Base-by-base conservation (phyloP, 53 echinoderm and acorn worm genomes). In the Apostichopus leukothele region DNA sequence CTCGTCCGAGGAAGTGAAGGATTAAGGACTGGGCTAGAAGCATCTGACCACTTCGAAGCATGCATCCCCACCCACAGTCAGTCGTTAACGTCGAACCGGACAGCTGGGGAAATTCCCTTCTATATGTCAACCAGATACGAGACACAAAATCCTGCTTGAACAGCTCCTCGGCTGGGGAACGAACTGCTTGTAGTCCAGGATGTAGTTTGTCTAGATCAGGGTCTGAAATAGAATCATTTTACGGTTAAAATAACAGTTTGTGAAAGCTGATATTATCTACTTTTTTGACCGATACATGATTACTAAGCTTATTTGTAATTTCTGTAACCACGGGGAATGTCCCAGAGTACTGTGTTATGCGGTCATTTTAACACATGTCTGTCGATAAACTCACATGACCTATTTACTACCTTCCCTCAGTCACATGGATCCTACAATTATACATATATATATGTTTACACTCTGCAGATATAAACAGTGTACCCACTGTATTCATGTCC, bases 41-140 rank as follows among this genome's bases (percentile, higher is more conserved):
- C 99, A 99, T 99, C 91, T 99, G 99, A 5, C 99, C 99, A 22
- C 96, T 96, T n/a, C 99, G 88, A 6, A 99, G 99, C 99, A 99
- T 99, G 73, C 99, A 99, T 67, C 99, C 99, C 99, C 99, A 99
- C 7, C 99, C 99, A 83, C 96, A 96, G 77, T 99, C 99, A 3
- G 94, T 94, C 50, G 99, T 99, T 50, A 96, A 90, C 10, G 89
- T 90, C 1, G 99, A 96, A 60, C 99, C 99, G 16, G 94, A 94
- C 51, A 99, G 88, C 73, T 93, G 93, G 59, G 95, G 99, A 90
- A 99, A 99, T 71, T 99, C 99, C 60, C 99, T 87, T 1, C 99
- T 88, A 78, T 99, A 99, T 1, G 99, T 99, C 94, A 99, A 78
- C 99, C 99, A 99, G 51, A 99, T 89, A 2, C 96, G 92, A 14